phyloP scores from a whole-genome alignment of 2,113 vertebrate genomes.

The Sinocyclocheilus rhinocerous region DNA sequence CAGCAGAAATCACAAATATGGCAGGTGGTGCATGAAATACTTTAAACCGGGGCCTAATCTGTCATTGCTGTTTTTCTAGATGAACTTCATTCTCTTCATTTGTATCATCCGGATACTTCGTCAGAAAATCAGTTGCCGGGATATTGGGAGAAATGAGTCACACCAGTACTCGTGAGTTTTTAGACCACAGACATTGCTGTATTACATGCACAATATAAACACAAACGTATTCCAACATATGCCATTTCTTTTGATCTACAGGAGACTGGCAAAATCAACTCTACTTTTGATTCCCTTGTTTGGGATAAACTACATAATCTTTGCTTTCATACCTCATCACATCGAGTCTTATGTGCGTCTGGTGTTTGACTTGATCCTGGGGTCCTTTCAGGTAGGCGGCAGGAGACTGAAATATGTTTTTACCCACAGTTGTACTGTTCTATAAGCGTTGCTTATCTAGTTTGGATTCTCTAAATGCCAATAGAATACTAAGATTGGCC shows the following conservation, averaged over 20 bases:
- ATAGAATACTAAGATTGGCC: slow-evolving; percentile 24
- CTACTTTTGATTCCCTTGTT: slow-evolving; percentile 95
- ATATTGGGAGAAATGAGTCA: slow-evolving; percentile 87
- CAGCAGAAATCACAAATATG: neutral
- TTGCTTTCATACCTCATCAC: slow-evolving; percentile 88
- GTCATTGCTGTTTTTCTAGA: slow-evolving; percentile 67
- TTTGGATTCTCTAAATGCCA: slow-evolving; percentile 44
- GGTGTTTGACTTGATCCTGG: slow-evolving; percentile 90
- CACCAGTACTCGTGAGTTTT: slow-evolving; percentile 91
- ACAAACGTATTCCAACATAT: neutral
- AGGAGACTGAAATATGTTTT: neutral
- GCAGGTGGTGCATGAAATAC: neutral
- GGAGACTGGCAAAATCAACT: slow-evolving; percentile 94
- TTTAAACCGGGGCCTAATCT: neutral
- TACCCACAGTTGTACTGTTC: neutral
- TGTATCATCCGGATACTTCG: slow-evolving; percentile 93
- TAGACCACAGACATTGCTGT: neutral
- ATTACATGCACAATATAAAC: neutral
- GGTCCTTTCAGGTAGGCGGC: slow-evolving; percentile 90
- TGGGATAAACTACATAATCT: slow-evolving; percentile 92
- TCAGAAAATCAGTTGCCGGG: slow-evolving; percentile 93
- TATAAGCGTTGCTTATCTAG: slow-evolving; percentile 26
- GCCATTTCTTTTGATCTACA: slow-evolving; percentile 62
- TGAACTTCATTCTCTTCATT: slow-evolving; percentile 92
- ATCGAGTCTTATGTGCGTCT: slow-evolving; percentile 80